Base-by-base conservation (phyloP, 2,888 invertebrate genomes). In the Xylophagus ater region DNA sequence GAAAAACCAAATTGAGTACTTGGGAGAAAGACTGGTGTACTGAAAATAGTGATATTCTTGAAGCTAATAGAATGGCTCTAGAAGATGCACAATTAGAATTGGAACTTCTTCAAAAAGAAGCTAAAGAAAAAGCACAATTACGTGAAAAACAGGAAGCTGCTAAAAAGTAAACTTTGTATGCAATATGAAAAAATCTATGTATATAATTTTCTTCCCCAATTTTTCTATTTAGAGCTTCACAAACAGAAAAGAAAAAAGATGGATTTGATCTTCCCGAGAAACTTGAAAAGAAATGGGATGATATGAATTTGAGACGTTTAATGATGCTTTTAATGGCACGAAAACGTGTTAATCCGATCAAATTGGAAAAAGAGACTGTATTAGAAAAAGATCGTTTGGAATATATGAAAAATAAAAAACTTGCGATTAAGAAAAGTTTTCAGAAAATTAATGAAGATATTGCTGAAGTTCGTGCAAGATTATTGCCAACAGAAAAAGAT, bases 341-440 rank as follows among this genome's bases (percentile, higher is more conserved):
- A 19, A 62, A 63, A 37, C 56, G 54, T 28, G 60, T 65, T 34
- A 59, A 65, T 41, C 58, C 57, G 8, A 57, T 56, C 36, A 56
- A 61, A 36, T 41, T 65, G 69, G 76, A 60, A 57, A 69, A 57
- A 65, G 76, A 44, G 69, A 83, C 53, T 60, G 65, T 64, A 4
- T 72, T 81, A 47, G 82, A 82, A 50, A 73, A 75, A 47, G 75
- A 80, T 25, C 74, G 76, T 0, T 71, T 80, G 1, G 70, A 70
- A 15, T 65, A 62, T 41, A 47, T 67, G 60, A 54, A 51, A 3
- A 53, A 58, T 12, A 65, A 65, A 13, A 61, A 57, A 36, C 15
- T 34, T 4, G 53, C 57, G 5, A 57, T 60, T 0, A 47, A 58
- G 2, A 47, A 51, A 17, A 48, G 56, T 2, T 40, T 60, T n/a